These are phyloP conservation scores for Mythimna pallens DNA, from an alignment of 2,888 invertebrate species.

Conservation along the genomic window DNA sequence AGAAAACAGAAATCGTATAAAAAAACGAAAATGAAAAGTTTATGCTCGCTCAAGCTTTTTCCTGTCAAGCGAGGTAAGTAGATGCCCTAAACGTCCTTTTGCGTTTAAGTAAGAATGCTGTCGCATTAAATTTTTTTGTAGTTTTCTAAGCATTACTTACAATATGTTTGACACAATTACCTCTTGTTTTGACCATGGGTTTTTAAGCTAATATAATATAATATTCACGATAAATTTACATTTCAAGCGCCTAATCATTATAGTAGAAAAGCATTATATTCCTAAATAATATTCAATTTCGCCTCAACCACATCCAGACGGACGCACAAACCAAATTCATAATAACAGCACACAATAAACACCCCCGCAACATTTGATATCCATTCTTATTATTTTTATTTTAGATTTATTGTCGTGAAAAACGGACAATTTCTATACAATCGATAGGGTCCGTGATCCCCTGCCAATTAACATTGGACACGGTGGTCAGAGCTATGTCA, in stretches of 20 bases:
- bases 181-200: too few relatives aligned
- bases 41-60: constrained; percentile 43
- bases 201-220: background rate
- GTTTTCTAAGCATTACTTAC: background rate
- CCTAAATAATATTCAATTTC: constrained; percentile 49
- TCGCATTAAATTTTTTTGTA: background rate
- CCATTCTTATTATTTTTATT: constrained; percentile 86
- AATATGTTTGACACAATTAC: background rate
- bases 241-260: background rate
- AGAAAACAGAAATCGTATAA: constrained; percentile 60
- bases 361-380: constrained; percentile 83
- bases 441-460: constrained; percentile 83
- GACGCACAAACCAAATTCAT: constrained; percentile 67
- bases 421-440: constrained; percentile 80
- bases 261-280: constrained; percentile 15
- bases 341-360: constrained; percentile 77
- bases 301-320: constrained; percentile 49
- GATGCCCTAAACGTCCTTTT: constrained; percentile 12
- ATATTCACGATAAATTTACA: background rate
- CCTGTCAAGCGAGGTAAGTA: constrained; percentile 19
- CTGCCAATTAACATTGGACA: constrained; percentile 89
- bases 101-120: background rate
- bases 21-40: constrained; percentile 60
- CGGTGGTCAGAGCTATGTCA: constrained; percentile 87
- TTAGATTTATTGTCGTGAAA: constrained; percentile 80